Evolutionary conservation across 2,113 vertebrate genomes (phyloP), one percentile per base, ranked within the genome.

Genomic region (Caloenas nicobarica): DNA sequence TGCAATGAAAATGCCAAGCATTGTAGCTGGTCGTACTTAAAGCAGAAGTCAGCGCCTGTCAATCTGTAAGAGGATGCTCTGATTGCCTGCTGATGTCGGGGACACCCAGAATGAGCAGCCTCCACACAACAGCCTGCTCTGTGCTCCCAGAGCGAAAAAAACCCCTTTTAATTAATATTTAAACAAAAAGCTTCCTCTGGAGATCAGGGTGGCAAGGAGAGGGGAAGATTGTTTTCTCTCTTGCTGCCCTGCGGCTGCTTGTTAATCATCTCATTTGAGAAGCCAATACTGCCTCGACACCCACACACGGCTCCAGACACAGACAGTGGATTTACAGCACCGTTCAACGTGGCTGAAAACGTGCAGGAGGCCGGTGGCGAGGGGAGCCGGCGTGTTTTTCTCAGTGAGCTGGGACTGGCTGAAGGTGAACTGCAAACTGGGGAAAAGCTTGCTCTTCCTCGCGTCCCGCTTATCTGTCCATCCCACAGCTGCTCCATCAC

Each of bases 241-340:
- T 87, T 71, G 74, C 61, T 96, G 92, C 91, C 96, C 90, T 86
- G 50, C 34, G 26, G 96, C 94, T 88, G 66, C 84, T 88, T 96
- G 88, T 93, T 97, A 96, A 97, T 96, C 86, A 97, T 83, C 95
- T 97, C 70, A 95, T 95, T 91, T 87, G 92, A 96, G 96, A 95
- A 97, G 94, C 94, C 93, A 96, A 78, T 90, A 82, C 84, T 91
- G 88, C 89, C 83, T 79, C 3, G 33, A 88, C 87, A 92, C 91
- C 36, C 87, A 92, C 96, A 69, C 57, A 28, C 5, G 2, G 89
- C 95, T 72, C 44, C 62, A 96, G 84, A 33, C 54, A 73, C 70
- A 91, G 82, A 83, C 8, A 4, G 53, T 2, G 61, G 86, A 94
- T 97, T 97, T 97, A 95, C 71, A 89, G 86, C 65, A 19, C 14